These are phyloP conservation scores for Porites australiensis DNA, from an alignment of 64 coral and sea anemone species.

Conservation along the genomic window DNA sequence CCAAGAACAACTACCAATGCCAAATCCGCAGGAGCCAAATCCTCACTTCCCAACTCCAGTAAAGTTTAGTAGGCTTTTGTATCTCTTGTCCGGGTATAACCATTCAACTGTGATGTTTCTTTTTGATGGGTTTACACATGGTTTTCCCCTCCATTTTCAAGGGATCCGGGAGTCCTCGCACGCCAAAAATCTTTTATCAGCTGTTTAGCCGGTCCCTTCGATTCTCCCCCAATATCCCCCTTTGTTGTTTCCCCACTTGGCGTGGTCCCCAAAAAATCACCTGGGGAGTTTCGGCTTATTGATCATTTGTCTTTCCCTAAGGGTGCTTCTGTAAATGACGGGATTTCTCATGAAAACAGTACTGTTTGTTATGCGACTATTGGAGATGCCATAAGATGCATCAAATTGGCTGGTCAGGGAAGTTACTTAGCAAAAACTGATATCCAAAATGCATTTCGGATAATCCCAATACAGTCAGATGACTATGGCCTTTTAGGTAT, in stretches of 20 bases:
- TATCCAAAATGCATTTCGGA: constrained; percentile 37
- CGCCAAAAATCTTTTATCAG: constrained; percentile 17
- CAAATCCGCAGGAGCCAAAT: constrained; percentile 1
- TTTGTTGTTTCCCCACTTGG: constrained; percentile 42
- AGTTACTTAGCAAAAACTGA: constrained; percentile 27
- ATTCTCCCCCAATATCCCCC: background rate
- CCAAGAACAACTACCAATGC: background rate
- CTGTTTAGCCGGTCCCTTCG: constrained; percentile 30
- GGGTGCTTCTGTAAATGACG: constrained; percentile 30
- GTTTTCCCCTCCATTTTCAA: constrained; percentile 25
- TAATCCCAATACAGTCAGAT: constrained; percentile 12
- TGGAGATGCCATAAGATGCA: background rate
- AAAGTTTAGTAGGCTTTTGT: background rate
- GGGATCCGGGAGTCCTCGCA: background rate
- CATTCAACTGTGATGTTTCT: background rate
- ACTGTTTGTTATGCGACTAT: background rate
- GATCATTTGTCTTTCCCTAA: constrained; percentile 24
- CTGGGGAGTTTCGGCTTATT: constrained; percentile 20
- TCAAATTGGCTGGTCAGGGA: background rate
- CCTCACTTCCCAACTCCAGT: constrained; percentile 38
- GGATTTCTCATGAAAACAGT: background rate
- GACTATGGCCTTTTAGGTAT: constrained; percentile 27
- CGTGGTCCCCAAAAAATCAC: background rate
- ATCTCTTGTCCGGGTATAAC: constrained; percentile 33
- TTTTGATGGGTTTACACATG: background rate